Percentiles rank a stretch among this genome's conserved stretches.
These are phyloP conservation scores for Psittacula derbiana DNA, from an alignment of 2,797 vertebrate genomes.

Conservation along the genomic window DNA sequence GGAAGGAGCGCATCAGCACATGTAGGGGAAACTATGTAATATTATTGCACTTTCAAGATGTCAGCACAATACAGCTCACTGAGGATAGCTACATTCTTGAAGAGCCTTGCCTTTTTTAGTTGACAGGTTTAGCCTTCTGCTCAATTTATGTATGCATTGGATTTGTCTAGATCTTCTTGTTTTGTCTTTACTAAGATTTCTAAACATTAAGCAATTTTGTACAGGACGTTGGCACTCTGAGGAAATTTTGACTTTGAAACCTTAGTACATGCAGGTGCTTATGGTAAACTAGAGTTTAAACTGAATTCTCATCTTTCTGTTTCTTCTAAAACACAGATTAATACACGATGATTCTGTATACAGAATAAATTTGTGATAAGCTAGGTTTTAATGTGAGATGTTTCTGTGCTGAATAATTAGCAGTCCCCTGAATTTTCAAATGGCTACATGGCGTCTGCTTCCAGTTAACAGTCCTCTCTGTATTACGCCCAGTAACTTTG, in stretches of 20 bases:
- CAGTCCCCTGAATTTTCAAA: neutral
- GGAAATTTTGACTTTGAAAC: neutral
- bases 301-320: neutral
- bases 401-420: neutral
- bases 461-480: neutral
- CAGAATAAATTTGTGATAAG: neutral
- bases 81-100: neutral
- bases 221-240: neutral
- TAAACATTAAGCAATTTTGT: neutral
- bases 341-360: neutral
- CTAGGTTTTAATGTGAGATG: neutral
- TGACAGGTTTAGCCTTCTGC: neutral
- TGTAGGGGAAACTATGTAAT: neutral
- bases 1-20: neutral
- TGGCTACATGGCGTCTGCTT: neutral
- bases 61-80: neutral
- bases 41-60: neutral
- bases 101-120: neutral
- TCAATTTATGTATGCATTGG: neutral
- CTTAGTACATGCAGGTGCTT: neutral
- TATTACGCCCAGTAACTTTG: neutral
- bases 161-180: neutral
- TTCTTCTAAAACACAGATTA: neutral
- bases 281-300: neutral
- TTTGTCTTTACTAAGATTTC: neutral